A percentile compares a stretch with the other conserved stretches of the same genome.
Evolutionary conservation across 2,888 invertebrate species (phyloP).

Genomic region (Erebia aethiops): DNA sequence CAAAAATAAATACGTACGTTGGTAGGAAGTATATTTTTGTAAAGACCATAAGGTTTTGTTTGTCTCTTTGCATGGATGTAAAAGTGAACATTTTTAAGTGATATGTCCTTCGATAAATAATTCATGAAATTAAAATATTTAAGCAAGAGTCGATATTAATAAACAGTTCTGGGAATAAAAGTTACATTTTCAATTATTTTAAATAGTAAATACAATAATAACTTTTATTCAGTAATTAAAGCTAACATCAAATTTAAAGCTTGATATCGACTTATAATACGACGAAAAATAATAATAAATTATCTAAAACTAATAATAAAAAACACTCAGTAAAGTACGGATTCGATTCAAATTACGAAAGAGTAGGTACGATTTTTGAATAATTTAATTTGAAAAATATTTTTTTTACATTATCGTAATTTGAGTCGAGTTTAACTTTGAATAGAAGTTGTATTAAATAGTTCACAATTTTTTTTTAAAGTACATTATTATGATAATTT

Average conservation of each 20-base stretch:
- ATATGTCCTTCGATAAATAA: conserved; percentile 22
- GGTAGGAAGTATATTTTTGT: background rate
- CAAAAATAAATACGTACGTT: background rate
- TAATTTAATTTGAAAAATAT: background rate
- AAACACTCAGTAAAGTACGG: background rate
- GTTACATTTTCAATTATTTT: conserved; percentile 22
- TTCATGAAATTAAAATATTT: background rate
- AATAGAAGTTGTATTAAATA: background rate
- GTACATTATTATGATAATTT: background rate
- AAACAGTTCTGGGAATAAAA: conserved; percentile 27
- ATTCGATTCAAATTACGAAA: conserved; percentile 1
- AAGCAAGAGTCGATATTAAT: background rate
- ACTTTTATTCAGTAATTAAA: conserved; percentile 75
- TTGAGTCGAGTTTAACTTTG: conserved; percentile 11
- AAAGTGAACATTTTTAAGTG: conserved; percentile 22
- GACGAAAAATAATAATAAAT: conserved; percentile 43
- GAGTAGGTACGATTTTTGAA: background rate
- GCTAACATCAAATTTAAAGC: conserved; percentile 82
- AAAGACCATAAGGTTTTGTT: background rate
- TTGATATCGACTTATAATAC: conserved; percentile 70
- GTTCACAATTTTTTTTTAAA: background rate
- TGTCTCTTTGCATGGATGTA: background rate
- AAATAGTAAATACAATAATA: conserved; percentile 43
- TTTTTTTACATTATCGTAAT: conserved; percentile 10
- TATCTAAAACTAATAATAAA: background rate